Evolutionary conservation across 2,797 vertebrate genomes (phyloP), one percentile per base, ranked within the genome.

Genomic region (Sebastes nivosus): DNA sequence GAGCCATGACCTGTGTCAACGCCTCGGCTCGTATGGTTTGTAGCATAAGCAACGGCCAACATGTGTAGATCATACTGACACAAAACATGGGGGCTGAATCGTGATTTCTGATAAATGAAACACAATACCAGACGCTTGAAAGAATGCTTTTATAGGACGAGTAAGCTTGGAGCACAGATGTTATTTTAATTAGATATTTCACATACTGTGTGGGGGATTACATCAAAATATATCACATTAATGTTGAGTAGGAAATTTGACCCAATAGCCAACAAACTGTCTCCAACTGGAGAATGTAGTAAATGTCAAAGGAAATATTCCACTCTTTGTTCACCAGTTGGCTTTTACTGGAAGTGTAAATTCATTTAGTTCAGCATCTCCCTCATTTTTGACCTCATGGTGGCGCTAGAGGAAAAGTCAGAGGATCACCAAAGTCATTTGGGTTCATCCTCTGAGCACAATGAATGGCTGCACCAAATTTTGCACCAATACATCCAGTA

Each of bases 281-380:
- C 76, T 38, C 5, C 9, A 46, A 25, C 4, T 20, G 59, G 36
- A 67, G 32, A 68, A 59, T 22, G 55, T 25, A 66, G 38, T 63
- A n/a, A 67, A 67, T 75, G 54, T 82, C 73, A 80, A 83, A 79
- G 80, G 76, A 64, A 72, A 81, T 1, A 36, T 57, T 65, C 7
- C 61, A 32, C 34, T 30, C 29, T 16, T 70, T 34, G 16, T 3
- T 29, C 14, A 20, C 6, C 1, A 12, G 22, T 24, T 46, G 6
- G 4, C 32, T 46, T 75, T 61, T 6, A 11, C 38, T 58, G 4
- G 8, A 7, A 13, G 32, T 25, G 34, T 38, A n/a, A 6, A 29
- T 55, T 2, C 12, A 14, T 38, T n/a, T 2, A 22, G 63, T 20
- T 32, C 61, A 38, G 9, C 50, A n/a, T 29, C 57, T 32, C 4